Percentiles rank a stretch among this genome's conserved stretches.
phyloP scores from a whole-genome alignment of 2,888 invertebrate species.

The Steromphala cineraria region DNA sequence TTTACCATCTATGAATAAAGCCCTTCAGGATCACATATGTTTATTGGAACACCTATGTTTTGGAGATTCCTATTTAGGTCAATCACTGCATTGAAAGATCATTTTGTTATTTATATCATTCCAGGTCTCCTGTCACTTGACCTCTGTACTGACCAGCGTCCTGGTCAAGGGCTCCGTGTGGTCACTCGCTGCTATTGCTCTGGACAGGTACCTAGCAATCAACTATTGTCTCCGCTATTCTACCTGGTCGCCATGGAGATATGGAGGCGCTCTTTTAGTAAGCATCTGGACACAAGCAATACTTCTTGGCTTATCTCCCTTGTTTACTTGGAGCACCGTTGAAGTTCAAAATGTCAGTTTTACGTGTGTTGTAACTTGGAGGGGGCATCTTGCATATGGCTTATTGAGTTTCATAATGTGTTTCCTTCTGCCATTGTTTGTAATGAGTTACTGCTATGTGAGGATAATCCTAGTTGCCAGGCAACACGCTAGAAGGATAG shows the following conservation, averaged over 20 bases:
- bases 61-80: no score
- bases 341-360: constrained; percentile 12
- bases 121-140: constrained; percentile 37
- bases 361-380: constrained; percentile 30
- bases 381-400: constrained; percentile 10
- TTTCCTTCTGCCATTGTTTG: constrained; percentile 30
- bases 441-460: constrained; percentile 39
- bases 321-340: constrained; percentile 24
- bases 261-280: constrained; percentile 23
- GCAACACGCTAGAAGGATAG: constrained; percentile 41
- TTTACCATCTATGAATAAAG: no score
- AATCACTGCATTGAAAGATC: no score
- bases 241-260: constrained; percentile 40
- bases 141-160: constrained; percentile 30
- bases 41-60: no score
- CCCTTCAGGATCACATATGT: no score
- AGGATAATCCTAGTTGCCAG: constrained; percentile 46
- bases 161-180: constrained; percentile 37
- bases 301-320: constrained; percentile 26
- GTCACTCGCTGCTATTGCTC: constrained; percentile 39
- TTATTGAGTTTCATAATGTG: constrained; percentile 20
- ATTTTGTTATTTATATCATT: constrained; percentile 2
- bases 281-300: constrained; percentile 35
- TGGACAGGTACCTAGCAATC: constrained; percentile 50
- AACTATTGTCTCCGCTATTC: constrained; percentile 47